Conservation (phyloP, 2,888 invertebrate species). For the Choreutis nemorana region DNA sequence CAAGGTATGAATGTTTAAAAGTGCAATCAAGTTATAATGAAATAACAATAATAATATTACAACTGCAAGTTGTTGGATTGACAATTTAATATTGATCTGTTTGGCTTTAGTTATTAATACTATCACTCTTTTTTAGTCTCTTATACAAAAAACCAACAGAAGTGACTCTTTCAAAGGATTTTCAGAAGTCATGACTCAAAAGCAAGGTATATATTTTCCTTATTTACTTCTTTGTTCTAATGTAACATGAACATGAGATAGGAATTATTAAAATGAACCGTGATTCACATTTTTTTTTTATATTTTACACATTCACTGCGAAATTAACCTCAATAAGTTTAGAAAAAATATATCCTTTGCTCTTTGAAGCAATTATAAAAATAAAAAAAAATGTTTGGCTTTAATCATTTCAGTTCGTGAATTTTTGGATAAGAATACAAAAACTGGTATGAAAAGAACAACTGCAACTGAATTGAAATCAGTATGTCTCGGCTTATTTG, state of each 20-base stretch:
- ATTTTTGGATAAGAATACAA: constrained; percentile 71
- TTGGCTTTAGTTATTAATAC: constrained; percentile 5
- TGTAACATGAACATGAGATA: no score
- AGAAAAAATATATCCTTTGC: background rate
- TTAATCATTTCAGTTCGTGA: constrained; percentile 70
- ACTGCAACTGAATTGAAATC: constrained; percentile 80
- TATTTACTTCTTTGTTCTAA: no score
- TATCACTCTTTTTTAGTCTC: constrained; percentile 49
- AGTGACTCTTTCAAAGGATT: constrained; percentile 75
- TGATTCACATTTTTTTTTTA: constrained; percentile 11
- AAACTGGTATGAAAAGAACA: constrained; percentile 33
- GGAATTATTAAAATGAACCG: no score
- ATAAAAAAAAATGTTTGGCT: background rate
- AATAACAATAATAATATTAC: background rate
- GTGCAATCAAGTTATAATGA: background rate
- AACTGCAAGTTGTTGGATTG: no score
- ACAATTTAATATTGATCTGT: no score
- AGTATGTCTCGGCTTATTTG: constrained; percentile 79
- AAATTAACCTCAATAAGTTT: constrained; percentile 2
- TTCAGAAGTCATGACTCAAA: constrained; percentile 77
- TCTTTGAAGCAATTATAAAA: background rate
- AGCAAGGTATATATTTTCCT: constrained; percentile 74
- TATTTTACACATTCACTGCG: constrained; percentile 1
- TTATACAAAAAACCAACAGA: constrained; percentile 76
- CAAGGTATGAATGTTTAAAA: constrained; percentile 59